phyloP scores from a whole-genome alignment of 2,113 vertebrate genomes.

The Pangasianodon gigas region DNA sequence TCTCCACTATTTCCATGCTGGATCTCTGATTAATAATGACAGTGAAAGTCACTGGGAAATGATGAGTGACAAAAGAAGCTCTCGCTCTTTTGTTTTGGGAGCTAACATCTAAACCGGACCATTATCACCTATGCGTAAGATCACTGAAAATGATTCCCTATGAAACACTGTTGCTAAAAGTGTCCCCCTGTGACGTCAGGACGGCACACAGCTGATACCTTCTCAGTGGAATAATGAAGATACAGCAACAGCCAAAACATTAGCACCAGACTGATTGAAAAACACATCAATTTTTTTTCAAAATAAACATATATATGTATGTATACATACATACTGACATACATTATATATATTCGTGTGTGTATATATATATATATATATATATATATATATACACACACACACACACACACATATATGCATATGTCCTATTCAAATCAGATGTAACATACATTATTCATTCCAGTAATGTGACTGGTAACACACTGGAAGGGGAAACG shows the following conservation, averaged over 20 bases:
- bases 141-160: neutral
- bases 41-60: neutral
- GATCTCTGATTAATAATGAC: neutral
- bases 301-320: no score
- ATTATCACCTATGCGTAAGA: neutral
- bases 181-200: neutral
- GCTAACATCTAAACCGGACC: neutral
- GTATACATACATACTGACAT: no score
- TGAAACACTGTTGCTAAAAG: no score
- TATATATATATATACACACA: no score
- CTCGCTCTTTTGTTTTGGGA: neutral
- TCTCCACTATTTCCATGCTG: neutral
- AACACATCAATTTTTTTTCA: no score
- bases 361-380: no score
- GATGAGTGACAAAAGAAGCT: neutral
- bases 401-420: no score
- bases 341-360: no score
- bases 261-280: no score
- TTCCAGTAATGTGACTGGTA: neutral
- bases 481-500: neutral
- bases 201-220: neutral
- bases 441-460: no score
- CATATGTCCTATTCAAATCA: no score
- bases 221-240: neutral
- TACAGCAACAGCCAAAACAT: no score